These are phyloP conservation scores for Charina bottae DNA, from an alignment of 2,113 vertebrate species.

Conservation along the genomic window DNA sequence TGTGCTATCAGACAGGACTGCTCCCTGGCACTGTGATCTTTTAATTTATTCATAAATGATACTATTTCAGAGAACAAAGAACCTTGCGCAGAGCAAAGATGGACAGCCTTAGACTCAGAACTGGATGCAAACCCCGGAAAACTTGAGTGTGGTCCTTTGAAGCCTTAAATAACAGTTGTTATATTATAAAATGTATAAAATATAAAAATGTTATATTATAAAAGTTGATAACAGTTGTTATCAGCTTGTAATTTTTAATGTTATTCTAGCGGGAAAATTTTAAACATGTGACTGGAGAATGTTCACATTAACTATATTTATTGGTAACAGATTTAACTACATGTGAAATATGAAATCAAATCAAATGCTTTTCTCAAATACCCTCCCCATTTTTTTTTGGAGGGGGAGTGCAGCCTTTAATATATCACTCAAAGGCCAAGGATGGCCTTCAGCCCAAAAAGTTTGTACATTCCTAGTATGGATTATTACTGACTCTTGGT, in stretches of 20 bases:
- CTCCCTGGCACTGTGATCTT: background rate
- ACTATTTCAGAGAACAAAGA: background rate
- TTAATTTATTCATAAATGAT: background rate
- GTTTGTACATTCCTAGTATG: background rate
- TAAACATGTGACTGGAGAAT: background rate
- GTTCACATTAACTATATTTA: background rate
- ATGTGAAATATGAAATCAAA: background rate
- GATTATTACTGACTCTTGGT: background rate
- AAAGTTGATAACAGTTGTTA: background rate
- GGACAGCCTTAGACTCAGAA: background rate
- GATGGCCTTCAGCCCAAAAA: background rate
- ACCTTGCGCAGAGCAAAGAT: background rate
- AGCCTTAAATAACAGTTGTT: background rate
- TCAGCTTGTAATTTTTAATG: too few species aligned
- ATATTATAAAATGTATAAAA: too few species aligned
- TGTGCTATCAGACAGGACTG: background rate
- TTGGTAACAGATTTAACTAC: background rate
- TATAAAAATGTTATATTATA: too few species aligned
- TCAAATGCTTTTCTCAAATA: background rate
- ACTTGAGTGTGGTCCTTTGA: background rate
- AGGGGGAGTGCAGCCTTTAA: background rate
- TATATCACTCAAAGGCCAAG: background rate
- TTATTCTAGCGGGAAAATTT: background rate
- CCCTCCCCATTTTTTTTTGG: background rate
- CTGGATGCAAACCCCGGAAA: background rate